phyloP scores from a whole-genome alignment of 2,888 invertebrate genomes.

The Hirtodrosophila confusa region DNA sequence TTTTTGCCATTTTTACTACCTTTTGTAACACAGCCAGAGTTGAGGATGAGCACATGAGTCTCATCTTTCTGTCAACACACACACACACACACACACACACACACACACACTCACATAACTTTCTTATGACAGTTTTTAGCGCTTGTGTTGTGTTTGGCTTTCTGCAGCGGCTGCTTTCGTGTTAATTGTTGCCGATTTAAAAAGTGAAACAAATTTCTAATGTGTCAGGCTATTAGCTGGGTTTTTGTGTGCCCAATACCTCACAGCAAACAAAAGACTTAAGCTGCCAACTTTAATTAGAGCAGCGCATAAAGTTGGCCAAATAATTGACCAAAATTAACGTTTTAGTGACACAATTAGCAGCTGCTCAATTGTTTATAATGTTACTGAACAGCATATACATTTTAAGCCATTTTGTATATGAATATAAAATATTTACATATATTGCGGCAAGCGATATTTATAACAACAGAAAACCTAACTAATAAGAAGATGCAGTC shows the following conservation, averaged over 20 bases:
- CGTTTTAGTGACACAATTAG: no score
- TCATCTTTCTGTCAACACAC: constrained; percentile 30
- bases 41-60: constrained; percentile 55
- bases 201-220: constrained; percentile 77
- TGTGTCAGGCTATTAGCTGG: constrained; percentile 70
- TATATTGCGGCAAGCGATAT: no score
- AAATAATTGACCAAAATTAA: neutral
- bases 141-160: neutral
- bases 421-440: no score
- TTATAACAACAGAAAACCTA: no score
- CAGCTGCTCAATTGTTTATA: no score
- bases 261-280: constrained; percentile 29
- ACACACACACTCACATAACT: constrained; percentile 34
- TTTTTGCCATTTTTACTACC: constrained; percentile 44
- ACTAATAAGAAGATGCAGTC: no score
- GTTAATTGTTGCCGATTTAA: constrained; percentile 70
- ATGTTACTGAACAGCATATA: no score
- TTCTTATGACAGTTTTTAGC: constrained; percentile 73
- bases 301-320: neutral
- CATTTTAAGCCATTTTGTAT: no score
- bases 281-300: constrained; percentile 22
- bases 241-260: constrained; percentile 50
- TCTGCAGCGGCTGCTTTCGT: constrained; percentile 50
- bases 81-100: constrained; percentile 14
- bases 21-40: constrained; percentile 31